Evolutionary conservation across 2,888 invertebrate genomes (phyloP), one percentile per base, ranked within the genome.

Genomic region (Lepidochrysops patricia): DNA sequence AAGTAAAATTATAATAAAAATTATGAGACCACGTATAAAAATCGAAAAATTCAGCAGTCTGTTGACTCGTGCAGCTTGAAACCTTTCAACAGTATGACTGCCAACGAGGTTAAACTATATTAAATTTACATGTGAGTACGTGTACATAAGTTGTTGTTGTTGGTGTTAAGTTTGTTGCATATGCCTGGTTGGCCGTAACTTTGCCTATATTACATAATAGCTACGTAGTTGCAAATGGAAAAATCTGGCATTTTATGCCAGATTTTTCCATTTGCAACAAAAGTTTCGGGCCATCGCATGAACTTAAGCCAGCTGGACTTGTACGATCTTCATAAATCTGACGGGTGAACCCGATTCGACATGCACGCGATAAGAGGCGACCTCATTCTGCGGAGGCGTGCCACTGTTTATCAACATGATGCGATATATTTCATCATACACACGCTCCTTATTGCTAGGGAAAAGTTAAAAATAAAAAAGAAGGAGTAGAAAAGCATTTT

Each of bases 381-480:
- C 67, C 66, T 61, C 65, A 60, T 63, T 64, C 61, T 27, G 29
- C 37, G 63, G 64, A 64, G 66, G 67, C 66, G 66, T 67, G 67
- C 49, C 65, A 59, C 57, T 65, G 61, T 62, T 64, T 64, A 65
- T 66, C 65, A 63, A 62, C 63, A 62, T 63, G 35, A 59, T 29
- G 34, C 23, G 32, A 50, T 6, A 57, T 57, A 27, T 29, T 58
- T 52, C 52, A 52, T 52, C 52, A 52, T 26, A 27, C 52, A 43
- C 15, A 43, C 6, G 23, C 43, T 23, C 43, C 12, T 43, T 43
- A 43, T 43, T 43, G 19, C 43, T 43, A 43, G 2, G 43, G 19
- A 19, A 43, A 23, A 43, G 23, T 1, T 5, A 37, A 35, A 5
- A 35, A 35, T 7, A 9, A 43, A 6, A 23, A 43, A 19, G 12